phyloP scores from a whole-genome alignment of 1,140 invertebrate genomes.

The Gonioctena quinquepunctata region DNA sequence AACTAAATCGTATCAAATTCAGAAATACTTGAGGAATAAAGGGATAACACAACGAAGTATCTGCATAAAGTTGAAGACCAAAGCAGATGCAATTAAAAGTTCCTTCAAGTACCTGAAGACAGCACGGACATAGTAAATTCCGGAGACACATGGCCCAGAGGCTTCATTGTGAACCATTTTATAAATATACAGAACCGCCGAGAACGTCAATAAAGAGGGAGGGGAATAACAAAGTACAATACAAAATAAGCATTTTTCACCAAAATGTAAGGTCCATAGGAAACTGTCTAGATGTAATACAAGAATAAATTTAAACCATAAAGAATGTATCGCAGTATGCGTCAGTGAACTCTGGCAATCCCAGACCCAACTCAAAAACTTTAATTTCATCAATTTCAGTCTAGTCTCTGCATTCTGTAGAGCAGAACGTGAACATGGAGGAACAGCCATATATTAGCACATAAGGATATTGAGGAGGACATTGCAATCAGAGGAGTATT shows the following conservation, averaged over 20 bases:
- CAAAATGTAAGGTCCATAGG: background rate
- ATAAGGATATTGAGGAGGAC: conserved; percentile 7
- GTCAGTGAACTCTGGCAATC: conserved; percentile 16
- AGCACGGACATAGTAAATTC: no score
- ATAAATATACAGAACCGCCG: no score
- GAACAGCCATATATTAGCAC: conserved; percentile 8
- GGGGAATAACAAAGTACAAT: no score
- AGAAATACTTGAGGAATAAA: no score
- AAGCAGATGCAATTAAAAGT: no score
- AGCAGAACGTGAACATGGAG: conserved; percentile 11
- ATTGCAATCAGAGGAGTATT: background rate
- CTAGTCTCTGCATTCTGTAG: conserved; percentile 11
- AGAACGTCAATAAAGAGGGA: background rate
- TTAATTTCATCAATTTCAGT: conserved; percentile 1
- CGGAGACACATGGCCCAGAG: no score
- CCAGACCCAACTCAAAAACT: conserved; percentile 3
- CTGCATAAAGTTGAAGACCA: no score
- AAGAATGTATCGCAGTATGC: background rate
- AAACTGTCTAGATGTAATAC: background rate
- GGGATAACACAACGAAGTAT: no score
- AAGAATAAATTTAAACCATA: background rate
- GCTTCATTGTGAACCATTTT: no score
- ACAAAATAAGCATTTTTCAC: background rate
- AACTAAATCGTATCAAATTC: no score
- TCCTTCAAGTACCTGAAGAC: no score